Conservation (phyloP, 1,140 invertebrate species). For the Rhysida immarginata region DNA sequence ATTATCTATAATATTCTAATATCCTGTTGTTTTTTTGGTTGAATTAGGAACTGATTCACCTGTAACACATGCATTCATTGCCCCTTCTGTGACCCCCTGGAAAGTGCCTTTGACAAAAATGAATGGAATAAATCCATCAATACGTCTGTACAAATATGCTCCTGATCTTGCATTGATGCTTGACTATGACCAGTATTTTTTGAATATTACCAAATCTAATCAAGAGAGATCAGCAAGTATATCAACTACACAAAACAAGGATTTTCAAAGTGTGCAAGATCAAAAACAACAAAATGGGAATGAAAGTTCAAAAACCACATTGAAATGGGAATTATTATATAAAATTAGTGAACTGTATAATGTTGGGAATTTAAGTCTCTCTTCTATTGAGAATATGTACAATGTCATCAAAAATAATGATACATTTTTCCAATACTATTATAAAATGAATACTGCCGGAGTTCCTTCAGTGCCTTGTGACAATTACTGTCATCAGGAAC, state of each 20-base stretch:
- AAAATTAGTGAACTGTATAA: neutral
- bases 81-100: neutral
- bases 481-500: neutral
- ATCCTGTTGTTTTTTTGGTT: neutral
- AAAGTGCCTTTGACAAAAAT: neutral
- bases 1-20: too few relatives aligned
- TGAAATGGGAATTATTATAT: neutral
- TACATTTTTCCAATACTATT: neutral
- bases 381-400: neutral
- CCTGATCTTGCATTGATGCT: neutral
- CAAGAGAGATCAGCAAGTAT: neutral
- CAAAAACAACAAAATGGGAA: neutral
- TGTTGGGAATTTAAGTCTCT: neutral
- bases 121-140: constrained; percentile 3
- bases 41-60: too few relatives aligned
- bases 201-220: neutral
- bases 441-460: neutral
- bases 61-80: constrained; percentile 3
- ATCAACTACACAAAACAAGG: neutral
- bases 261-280: neutral
- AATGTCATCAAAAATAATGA: neutral
- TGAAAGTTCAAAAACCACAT: neutral
- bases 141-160: neutral
- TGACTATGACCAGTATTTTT: constrained; percentile 2
- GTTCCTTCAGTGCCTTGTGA: neutral